Base-by-base conservation (phyloP, 2,888 invertebrate genomes). In the Drosophila cyrtoloma region DNA sequence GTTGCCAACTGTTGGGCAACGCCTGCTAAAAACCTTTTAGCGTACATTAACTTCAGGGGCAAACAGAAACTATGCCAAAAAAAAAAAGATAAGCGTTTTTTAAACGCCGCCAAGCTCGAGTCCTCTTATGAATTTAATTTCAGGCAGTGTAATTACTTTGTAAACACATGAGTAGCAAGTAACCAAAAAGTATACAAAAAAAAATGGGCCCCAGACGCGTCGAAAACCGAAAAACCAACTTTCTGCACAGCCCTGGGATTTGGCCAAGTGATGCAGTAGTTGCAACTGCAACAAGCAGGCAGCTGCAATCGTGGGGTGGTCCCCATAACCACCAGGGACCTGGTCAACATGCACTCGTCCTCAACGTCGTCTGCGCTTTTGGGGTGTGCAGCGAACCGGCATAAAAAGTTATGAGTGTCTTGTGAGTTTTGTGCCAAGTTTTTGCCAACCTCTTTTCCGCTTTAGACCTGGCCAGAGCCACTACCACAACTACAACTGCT, bases 101-200 rank as follows among this genome's bases (percentile, higher is more conserved):
- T 90, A 88, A 86, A 90, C 74, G 88, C 70, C 67, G 65, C 53
- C 63, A 51, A 73, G 51, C 42, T 60, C 73, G 71, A 61, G 69
- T 71, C 79, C 90, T 90, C 91, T 91, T 88, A 83, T 90, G 90
- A 91, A 91, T 90, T 90, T 91, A 90, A 91, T 91, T 91, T 90
- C 82, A 89, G 90, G 83, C 91, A 82, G 83, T 91, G 89, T 91
- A 90, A 90, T 91, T 91, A 90, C 90, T 91, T 90, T 91, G 90
- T 91, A 90, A 91, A 91, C 90, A 90, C 90, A 88, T 91, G 91
- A 89, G 90, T 79, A 82, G 78, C 39, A 78, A 70, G 47, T 26
- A 47, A 22, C 47, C 22, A 22, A 68, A 55, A 26, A 61, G 75
- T 79, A 73, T 57, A 74, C 64, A 71, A 57, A 64, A 78, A 67